Evolutionary conservation across 64 coral and sea anemone genomes (phyloP), one percentile per base, ranked within the genome.

Genomic region (Exaiptasia diaphana): DNA sequence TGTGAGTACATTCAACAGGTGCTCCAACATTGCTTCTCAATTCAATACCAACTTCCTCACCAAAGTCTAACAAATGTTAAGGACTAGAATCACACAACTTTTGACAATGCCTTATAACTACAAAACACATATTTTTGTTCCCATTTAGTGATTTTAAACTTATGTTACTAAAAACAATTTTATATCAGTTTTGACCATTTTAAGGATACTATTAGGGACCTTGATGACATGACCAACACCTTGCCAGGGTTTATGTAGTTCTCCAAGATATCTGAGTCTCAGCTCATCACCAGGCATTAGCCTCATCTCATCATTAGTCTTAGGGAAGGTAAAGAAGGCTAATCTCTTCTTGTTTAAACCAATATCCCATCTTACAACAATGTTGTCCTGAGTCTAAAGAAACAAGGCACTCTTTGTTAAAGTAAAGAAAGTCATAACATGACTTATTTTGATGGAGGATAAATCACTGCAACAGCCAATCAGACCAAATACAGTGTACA

Each of bases 221-320:
- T 97, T 97, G 67, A 87, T 89, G 15, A 97, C 94, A 88, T 97
- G 94, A 29, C 94, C 94, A 75, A 97, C 94, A 44, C 94, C 94
- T 50, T 97, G 94, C 94, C 94, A 97, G 22, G 94, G 94, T 34
- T 97, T 97, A 49, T 97, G 94, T 6, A 97, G 68, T 81, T 97
- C 94, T 30, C 94, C 94, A 75, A 92, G 68, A 29, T 97, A 97
- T 73, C 94, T 58, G 12, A 97, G 62, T 1, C 93, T 75, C 10
- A 97, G 56, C 21, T 97, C 93, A 43, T 97, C 93, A 72, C 93
- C 93, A 8, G 82, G 88, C 93, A 97, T 97, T 4, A 97, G 78
- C 20, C 93, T 82, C 88, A 97, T 97, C 30, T 97, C 93, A 79
- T 97, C 93, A 77, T 97, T 97, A 29, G 88, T 91, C 59, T 97